These are phyloP conservation scores for Zaprionus kolodkinae DNA, from an alignment of 1,140 invertebrate species.

Conservation along the genomic window DNA sequence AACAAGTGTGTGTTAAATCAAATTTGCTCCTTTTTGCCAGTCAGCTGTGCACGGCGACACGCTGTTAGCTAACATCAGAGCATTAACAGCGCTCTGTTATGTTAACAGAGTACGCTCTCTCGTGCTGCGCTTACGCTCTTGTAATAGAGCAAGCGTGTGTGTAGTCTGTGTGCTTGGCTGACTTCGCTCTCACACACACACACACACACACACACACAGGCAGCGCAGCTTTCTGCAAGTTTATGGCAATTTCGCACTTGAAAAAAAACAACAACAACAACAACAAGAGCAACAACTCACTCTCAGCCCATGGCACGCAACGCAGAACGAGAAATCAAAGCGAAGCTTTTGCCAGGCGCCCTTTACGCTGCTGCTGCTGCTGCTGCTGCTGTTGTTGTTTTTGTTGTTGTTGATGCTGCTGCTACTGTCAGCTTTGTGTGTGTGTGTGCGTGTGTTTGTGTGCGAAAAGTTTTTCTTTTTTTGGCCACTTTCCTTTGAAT, in stretches of 20 bases:
- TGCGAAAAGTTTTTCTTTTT: conserved; percentile 76
- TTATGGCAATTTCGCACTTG: conserved; percentile 78
- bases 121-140: background rate
- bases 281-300: background rate
- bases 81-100: conserved; percentile 1
- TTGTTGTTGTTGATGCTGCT: conserved; percentile 21
- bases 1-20: conserved; percentile 2
- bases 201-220: conserved; percentile 4
- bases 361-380: conserved; percentile 22
- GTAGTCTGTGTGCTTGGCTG: background rate
- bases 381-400: conserved; percentile 12
- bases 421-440: conserved; percentile 38
- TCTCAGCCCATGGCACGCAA: conserved; percentile 46
- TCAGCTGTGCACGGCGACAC: background rate
- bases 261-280: conserved; percentile 53
- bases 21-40: conserved; percentile 5
- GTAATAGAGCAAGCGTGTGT: conserved; percentile 14
- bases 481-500: conserved; percentile 64
- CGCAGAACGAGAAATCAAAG: conserved; percentile 60
- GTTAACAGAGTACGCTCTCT: conserved; percentile 35
- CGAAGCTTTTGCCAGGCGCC: conserved; percentile 69
- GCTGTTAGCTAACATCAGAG: background rate
- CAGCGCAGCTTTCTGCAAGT: conserved; percentile 57
- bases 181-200: conserved; percentile 11
- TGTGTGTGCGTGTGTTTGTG: conserved; percentile 50